These are phyloP conservation scores for Hyposoter didymator DNA, from an alignment of 2,888 invertebrate genomes.

Conservation along the genomic window DNA sequence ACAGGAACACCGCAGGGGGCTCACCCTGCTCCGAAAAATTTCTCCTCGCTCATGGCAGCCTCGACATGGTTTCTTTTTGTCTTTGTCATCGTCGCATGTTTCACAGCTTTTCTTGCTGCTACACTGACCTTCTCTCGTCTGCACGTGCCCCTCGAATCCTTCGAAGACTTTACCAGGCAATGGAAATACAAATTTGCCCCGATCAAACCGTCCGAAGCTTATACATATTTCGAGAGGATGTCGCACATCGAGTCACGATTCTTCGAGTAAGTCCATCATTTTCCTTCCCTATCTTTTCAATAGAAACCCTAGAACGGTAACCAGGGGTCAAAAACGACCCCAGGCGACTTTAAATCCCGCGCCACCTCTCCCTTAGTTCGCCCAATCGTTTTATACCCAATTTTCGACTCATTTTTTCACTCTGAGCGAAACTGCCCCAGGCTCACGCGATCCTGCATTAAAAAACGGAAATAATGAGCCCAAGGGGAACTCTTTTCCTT, in stretches of 20 bases:
- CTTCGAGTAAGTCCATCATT: constrained; percentile 90
- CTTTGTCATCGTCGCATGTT: constrained; percentile 99
- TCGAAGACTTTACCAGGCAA: constrained; percentile 97
- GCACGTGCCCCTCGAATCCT: constrained; percentile 95
- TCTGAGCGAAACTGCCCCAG: too few species aligned
- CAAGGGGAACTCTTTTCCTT: too few species aligned
- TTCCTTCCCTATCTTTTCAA: too few species aligned
- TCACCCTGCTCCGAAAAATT: constrained; percentile 97
- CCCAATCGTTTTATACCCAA: too few species aligned
- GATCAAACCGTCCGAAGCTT: constrained; percentile 93
- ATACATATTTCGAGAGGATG: constrained; percentile 98
- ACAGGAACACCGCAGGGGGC: constrained; percentile 98
- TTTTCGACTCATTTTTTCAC: too few species aligned
- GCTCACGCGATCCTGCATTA: too few species aligned
- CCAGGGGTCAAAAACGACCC: too few species aligned
- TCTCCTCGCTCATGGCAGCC: constrained; percentile 97
- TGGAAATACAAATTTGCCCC: constrained; percentile 99
- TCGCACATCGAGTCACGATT: constrained; percentile 97
- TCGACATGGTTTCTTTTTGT: constrained; percentile 99
- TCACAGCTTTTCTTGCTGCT: constrained; percentile 99
- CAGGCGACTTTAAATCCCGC: too few species aligned
- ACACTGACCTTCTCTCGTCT: constrained; percentile 97
- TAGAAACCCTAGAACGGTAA: too few species aligned
- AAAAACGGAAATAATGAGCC: too few species aligned
- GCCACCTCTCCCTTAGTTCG: too few species aligned